These are phyloP conservation scores for Salticus scenicus DNA, from an alignment of 2,888 invertebrate species.

Conservation along the genomic window DNA sequence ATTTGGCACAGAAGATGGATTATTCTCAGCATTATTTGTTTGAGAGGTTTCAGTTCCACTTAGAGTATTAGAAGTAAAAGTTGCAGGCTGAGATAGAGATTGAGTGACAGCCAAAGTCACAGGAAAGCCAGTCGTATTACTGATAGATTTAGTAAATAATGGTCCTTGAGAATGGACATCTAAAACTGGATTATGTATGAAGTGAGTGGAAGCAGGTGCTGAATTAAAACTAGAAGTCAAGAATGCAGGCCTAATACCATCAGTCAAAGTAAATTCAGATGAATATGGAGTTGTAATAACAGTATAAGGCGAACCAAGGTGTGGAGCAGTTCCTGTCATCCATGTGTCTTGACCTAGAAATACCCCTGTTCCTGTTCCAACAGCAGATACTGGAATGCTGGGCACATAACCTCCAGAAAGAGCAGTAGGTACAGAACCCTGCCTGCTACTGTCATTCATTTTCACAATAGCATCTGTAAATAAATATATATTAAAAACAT, in stretches of 20 bases:
- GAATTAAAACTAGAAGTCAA: constrained; percentile 36
- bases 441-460: constrained; percentile 67
- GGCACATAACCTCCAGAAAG: constrained; percentile 59
- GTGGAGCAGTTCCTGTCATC: constrained; percentile 50
- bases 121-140: constrained; percentile 22
- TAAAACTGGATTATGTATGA: constrained; percentile 40
- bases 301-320: constrained; percentile 44
- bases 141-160: constrained; percentile 37
- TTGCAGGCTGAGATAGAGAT: constrained; percentile 9
- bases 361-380: constrained; percentile 45
- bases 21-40: constrained; percentile 33
- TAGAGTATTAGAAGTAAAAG: constrained; percentile 22
- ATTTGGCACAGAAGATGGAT: constrained; percentile 40
- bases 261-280: constrained; percentile 50
- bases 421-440: constrained; percentile 56
- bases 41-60: constrained; percentile 25
- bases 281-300: constrained; percentile 49
- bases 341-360: constrained; percentile 64
- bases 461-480: constrained; percentile 37
- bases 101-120: constrained; percentile 28
- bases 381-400: constrained; percentile 35
- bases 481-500: not conserved
- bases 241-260: constrained; percentile 44
- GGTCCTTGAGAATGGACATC: constrained; percentile 48
- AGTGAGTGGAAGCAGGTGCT: constrained; percentile 18